Base-by-base conservation (phyloP, 2,888 invertebrate species). In the Xylocampa areola region DNA sequence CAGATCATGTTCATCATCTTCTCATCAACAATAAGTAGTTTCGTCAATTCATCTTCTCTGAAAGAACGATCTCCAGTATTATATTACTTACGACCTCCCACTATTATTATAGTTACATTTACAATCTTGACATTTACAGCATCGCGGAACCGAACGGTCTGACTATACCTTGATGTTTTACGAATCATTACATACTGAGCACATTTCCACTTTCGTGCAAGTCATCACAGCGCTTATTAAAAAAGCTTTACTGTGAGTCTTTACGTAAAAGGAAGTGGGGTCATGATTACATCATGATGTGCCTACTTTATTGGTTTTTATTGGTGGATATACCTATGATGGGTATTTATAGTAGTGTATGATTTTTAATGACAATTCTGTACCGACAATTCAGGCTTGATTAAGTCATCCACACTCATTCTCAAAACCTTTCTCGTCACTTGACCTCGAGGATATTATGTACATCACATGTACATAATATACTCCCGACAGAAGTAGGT, bases 171-270 rank as follows among this genome's bases (percentile, higher is more conserved):
- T 59, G 48, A 50, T 33, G 37, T 37, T 43, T 41, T 47, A 54
- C 52, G 51, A 36, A 53, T 71, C 65, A 68, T 53, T 51, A 50
- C 16, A 35, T 44, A 39, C 59, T 53, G 40, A 44, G 45, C 29
- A 63, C 48, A 61, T 61, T 71, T 71, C 59, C 36, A 53, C 52
- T 63, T 64, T 57, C 59, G 50, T 61, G 57, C 49, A 39, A 63
- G 57, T 57, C 59, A 61, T 68, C 49, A 50, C 33, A 7, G 39
- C 27, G 32, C 33, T 55, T 49, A 53, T 57, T 60, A 48, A 41
- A 58, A 53, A 45, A 53, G 39, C 40, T 43, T 30, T 43, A 21
- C 41, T 30, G 6, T 5, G 4, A 43, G 47, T 54, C 37, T 44
- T 29, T 44, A 17, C 40, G 33, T 23, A 53, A 48, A 36, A 1